These are phyloP conservation scores for Parelbella ahira DNA, from an alignment of 2,888 invertebrate species.

Conservation along the genomic window DNA sequence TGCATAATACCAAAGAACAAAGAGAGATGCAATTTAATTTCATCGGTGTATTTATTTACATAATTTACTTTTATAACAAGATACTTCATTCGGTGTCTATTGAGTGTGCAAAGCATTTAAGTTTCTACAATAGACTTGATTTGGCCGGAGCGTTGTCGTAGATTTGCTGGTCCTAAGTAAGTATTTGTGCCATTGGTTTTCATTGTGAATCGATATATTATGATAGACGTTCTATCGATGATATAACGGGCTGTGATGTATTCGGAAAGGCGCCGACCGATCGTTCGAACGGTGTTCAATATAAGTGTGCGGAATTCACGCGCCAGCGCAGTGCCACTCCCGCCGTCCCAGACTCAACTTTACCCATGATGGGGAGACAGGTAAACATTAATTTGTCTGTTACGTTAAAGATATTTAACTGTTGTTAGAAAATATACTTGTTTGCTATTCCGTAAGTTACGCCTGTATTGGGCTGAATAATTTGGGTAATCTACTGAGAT, in stretches of 20 bases:
- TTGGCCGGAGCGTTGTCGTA: constrained; percentile 1
- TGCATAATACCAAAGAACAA: constrained; percentile 12
- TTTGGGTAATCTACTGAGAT: too few species aligned
- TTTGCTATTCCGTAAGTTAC: too few species aligned
- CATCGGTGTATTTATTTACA: too few species aligned
- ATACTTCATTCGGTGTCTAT: constrained; percentile 1
- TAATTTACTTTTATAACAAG: constrained; percentile 3
- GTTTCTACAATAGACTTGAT: constrained; percentile 12
- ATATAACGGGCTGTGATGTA: constrained; percentile 44
- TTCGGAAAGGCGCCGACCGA: constrained; percentile 31
- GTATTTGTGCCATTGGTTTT: constrained; percentile 26
- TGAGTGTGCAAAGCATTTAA: constrained; percentile 1
- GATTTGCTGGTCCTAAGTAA: background rate
- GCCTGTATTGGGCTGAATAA: too few species aligned
- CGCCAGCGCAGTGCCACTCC: constrained; percentile 59
- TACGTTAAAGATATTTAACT: too few species aligned
- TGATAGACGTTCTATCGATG: constrained; percentile 35
- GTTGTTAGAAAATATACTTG: too few species aligned
- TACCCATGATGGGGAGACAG: constrained; percentile 65
- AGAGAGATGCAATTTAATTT: constrained; percentile 11
- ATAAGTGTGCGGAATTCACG: constrained; percentile 54
- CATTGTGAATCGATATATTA: constrained; percentile 28
- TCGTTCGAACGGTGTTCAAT: constrained; percentile 41
- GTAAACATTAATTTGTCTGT: constrained; percentile 44
- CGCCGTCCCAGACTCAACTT: constrained; percentile 51